phyloP scores from a whole-genome alignment of 92 coral and sea anemone genomes.

The Parazoanthus darwini region DNA sequence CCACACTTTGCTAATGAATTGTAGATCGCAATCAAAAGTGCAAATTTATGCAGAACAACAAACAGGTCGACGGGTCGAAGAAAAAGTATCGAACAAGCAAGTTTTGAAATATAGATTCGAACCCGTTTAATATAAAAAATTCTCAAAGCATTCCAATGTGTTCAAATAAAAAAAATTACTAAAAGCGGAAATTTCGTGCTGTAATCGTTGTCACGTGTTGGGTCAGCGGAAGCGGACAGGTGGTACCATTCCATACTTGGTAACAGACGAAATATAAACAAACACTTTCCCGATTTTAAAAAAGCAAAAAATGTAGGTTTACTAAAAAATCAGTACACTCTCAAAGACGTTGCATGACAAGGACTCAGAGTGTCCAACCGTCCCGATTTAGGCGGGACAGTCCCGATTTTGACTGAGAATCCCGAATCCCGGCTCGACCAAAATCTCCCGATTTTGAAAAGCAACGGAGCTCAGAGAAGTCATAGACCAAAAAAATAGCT shows the following conservation, averaged over 20 bases:
- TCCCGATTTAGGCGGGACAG: no score
- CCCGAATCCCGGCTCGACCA: no score
- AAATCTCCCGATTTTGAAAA: no score
- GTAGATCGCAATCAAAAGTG: neutral
- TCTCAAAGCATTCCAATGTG: neutral
- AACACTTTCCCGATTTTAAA: no score
- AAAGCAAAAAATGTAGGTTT: no score
- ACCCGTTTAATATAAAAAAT: neutral
- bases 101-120: neutral
- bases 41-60: slow-evolving; percentile 19
- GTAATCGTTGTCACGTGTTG: neutral
- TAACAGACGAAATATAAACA: slow-evolving; percentile 2
- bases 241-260: neutral
- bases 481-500: no score
- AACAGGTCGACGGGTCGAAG: neutral
- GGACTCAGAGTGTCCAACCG: no score
- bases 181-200: neutral
- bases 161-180: neutral
- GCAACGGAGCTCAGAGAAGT: no score
- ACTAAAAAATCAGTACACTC: no score
- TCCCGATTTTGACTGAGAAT: no score
- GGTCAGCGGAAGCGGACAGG: slow-evolving; percentile 15
- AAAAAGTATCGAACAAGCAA: neutral
- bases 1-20: neutral
- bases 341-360: no score